phyloP scores from a whole-genome alignment of 1,140 invertebrate species.

The Tyrophagus putrescentiae region DNA sequence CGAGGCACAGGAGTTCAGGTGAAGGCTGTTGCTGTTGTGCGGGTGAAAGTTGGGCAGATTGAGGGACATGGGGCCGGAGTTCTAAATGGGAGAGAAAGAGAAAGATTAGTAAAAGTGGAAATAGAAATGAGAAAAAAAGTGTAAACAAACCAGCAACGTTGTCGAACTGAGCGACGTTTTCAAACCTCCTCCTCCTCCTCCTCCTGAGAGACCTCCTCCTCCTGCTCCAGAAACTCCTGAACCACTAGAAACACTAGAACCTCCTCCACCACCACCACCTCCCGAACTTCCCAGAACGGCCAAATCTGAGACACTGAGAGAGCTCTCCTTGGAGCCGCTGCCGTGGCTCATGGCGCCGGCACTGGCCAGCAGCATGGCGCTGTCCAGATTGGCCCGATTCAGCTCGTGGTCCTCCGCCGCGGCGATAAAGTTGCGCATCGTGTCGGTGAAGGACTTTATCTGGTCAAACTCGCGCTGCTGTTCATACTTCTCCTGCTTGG shows the following conservation, averaged over 20 bases:
- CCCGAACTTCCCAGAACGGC: constrained; percentile 24
- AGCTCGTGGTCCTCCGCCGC: too few relatives aligned
- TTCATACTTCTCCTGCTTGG: too few relatives aligned
- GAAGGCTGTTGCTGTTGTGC: too few relatives aligned
- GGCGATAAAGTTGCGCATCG: too few relatives aligned
- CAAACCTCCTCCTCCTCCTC: constrained; percentile 35
- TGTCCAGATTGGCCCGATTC: constrained; percentile 8
- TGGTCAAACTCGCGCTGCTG: too few relatives aligned
- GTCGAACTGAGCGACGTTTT: constrained; percentile 60
- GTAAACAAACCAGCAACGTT: constrained; percentile 42
- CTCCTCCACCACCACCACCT: neutral
- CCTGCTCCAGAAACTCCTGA: neutral
- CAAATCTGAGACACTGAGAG: constrained; percentile 9
- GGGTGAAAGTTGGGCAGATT: too few relatives aligned
- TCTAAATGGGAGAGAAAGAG: neutral
- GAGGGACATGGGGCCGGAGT: constrained; percentile 2
- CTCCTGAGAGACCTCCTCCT: neutral
- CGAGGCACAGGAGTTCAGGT: too few relatives aligned
- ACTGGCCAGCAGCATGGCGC: neutral
- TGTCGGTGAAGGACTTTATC: too few relatives aligned
- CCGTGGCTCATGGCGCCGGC: neutral
- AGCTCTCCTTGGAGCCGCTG: neutral
- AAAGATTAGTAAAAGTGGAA: neutral
- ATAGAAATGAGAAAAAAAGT: neutral
- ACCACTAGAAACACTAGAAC: neutral